Evolutionary conservation across 2,797 vertebrate genomes (phyloP).

Genomic region (Petrocephalus sullivani): DNA sequence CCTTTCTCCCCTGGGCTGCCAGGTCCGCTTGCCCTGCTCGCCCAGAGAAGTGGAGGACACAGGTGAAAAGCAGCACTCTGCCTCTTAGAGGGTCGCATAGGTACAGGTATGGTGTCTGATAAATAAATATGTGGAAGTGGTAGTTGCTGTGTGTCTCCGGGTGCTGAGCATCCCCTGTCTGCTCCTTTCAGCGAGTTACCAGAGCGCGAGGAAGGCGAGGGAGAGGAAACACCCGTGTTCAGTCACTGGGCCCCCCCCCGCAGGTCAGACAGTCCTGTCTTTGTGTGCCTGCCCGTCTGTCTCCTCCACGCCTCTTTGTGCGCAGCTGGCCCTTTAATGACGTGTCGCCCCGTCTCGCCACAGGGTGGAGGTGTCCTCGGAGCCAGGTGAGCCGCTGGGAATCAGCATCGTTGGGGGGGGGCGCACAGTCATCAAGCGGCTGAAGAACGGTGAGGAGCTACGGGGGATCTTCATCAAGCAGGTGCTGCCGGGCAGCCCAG

Average conservation of each 20-base stretch:
- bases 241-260: constrained; percentile 92
- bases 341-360: neutral
- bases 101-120: constrained; percentile 32
- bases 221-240: constrained; percentile 88
- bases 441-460: constrained; percentile 92
- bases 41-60: constrained; percentile 47
- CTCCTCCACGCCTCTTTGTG: neutral
- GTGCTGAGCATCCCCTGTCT: constrained; percentile 14
- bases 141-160: constrained; percentile 2
- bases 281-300: neutral
- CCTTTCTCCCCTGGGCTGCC: neutral
- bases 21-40: constrained; percentile 47
- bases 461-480: constrained; percentile 98
- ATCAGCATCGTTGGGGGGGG: constrained; percentile 91
- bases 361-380: constrained; percentile 85
- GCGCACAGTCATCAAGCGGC: constrained; percentile 81
- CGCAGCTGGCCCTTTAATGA: neutral
- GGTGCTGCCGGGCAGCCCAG: constrained; percentile 81
- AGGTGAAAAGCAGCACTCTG: constrained; percentile 41
- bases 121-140: neutral
- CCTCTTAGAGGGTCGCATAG: constrained; percentile 43
- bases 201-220: constrained; percentile 90
- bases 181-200: constrained; percentile 58
- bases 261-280: constrained; percentile 52
- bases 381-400: constrained; percentile 77